Evolutionary conservation across 2,113 vertebrate genomes (phyloP).

Genomic region (Hypocryptadius cinnamomeus): DNA sequence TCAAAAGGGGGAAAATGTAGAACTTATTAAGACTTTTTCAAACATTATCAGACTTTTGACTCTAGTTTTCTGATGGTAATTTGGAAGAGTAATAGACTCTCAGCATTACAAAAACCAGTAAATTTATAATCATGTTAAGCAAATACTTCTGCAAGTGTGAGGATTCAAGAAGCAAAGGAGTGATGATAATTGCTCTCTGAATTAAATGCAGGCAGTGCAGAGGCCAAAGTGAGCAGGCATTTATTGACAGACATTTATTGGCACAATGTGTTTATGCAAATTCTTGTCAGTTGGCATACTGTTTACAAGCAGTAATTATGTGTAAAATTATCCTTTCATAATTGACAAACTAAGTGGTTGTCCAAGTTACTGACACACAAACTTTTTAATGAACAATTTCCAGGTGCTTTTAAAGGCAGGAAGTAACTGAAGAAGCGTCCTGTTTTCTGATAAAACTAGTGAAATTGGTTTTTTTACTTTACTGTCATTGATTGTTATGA

Average conservation of each 20-base stretch:
- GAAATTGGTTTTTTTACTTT: background rate
- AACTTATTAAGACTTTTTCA: background rate
- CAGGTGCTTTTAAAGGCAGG: background rate
- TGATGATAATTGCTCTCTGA: background rate
- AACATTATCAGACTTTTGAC: background rate
- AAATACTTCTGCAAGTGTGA: background rate
- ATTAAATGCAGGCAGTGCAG: background rate
- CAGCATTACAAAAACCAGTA: background rate
- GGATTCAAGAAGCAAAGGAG: background rate
- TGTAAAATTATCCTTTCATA: background rate
- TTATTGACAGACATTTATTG: background rate
- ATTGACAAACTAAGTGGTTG: background rate
- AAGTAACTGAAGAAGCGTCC: background rate
- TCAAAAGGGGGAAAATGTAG: background rate
- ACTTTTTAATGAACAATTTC: background rate
- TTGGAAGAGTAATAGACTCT: background rate
- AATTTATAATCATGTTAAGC: background rate
- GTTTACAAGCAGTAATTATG: background rate
- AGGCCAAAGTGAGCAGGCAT: background rate
- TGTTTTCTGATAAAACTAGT: background rate
- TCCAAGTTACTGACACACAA: background rate
- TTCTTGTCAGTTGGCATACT: background rate
- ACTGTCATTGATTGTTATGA: background rate
- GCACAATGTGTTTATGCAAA: background rate
- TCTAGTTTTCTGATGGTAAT: background rate